Percentiles rank a stretch among this genome's conserved stretches.
These are phyloP conservation scores for Nemotelus pantherinus DNA, from an alignment of 2,888 invertebrate genomes.

Conservation along the genomic window DNA sequence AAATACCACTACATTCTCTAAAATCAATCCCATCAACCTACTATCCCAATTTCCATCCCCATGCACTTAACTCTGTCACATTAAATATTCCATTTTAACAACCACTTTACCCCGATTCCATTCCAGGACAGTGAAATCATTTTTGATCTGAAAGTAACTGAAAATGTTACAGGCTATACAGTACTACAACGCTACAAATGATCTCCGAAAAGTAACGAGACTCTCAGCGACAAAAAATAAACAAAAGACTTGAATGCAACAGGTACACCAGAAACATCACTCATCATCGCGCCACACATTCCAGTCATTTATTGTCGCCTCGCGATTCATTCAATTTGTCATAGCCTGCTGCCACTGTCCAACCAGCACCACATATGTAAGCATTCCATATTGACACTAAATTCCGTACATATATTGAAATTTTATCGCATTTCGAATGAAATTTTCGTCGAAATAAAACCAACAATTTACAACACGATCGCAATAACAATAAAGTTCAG, in stretches of 20 bases:
- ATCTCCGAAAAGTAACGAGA: too few species aligned
- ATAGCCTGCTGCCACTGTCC: background rate
- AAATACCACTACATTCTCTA: too few species aligned
- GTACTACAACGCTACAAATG: too few species aligned
- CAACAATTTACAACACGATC: background rate
- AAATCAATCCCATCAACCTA: background rate
- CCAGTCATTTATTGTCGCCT: too few species aligned
- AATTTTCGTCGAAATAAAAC: background rate
- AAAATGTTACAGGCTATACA: too few species aligned
- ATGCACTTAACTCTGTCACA: background rate
- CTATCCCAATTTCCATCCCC: background rate
- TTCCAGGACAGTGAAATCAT: background rate
- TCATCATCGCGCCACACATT: background rate
- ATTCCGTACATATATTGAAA: too few species aligned
- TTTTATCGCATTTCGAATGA: too few species aligned
- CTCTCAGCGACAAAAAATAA: background rate
- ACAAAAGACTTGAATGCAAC: slow-evolving; percentile 32
- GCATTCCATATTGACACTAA: too few species aligned
- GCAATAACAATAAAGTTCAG: background rate
- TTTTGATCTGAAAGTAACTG: too few species aligned
- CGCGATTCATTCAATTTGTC: slow-evolving; percentile 18
- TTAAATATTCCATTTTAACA: background rate
- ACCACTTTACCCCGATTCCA: background rate
- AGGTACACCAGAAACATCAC: slow-evolving; percentile 4
- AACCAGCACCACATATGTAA: too few species aligned